Base-by-base conservation (phyloP, 2,113 vertebrate genomes). In the Elephas maximus region DNA sequence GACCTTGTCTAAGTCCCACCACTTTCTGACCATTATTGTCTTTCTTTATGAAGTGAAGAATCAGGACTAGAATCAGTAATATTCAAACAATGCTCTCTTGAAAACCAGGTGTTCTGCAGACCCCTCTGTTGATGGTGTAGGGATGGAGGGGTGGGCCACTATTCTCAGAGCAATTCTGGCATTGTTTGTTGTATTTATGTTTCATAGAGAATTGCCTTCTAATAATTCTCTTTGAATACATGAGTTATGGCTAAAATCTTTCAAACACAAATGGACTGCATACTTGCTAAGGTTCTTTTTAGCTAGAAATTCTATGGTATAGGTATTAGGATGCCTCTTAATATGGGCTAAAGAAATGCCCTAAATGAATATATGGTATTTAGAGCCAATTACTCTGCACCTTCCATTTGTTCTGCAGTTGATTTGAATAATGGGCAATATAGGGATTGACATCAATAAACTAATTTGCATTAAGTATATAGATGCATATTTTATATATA, bases 311-410 rank as follows among this genome's bases (percentile, higher is more conserved):
- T 81, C 14, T 90, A 24, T 82, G 12, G 76, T 71, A 8, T 79
- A 51, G 51, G 3, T 51, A 48, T 83, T 73, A 65, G 18, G 14
- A 86, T 20, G 28, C 8, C 2, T 88, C 45, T 95, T 87, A 79
- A 88, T 67, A 30, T 48, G 28, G 74, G 63, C 71, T 91, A 69
- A 44, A 81, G 53, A 57, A 67, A 60, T 60, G 4, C 65, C 57
- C 67, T 86, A 11, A 95, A 53, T 95, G 33, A 82, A 48, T 88
- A 65, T 15, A 6, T 83, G 48, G 6, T 24, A 41, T 79, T 83
- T 94, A 83, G 62, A 94, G 88, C 28, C 41, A 87, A 20, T 91
- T 85, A 62, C 44, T 93, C 14, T 77, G 4, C 3, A 48, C 77
- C 84, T 96, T 51, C 51, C 81, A 60, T 30, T 92, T 89, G 2